Percentiles rank a stretch among this genome's conserved stretches.
These are phyloP conservation scores for Ptychobarbus kaznakovi DNA, from an alignment of 2,797 vertebrate species.

Conservation along the genomic window DNA sequence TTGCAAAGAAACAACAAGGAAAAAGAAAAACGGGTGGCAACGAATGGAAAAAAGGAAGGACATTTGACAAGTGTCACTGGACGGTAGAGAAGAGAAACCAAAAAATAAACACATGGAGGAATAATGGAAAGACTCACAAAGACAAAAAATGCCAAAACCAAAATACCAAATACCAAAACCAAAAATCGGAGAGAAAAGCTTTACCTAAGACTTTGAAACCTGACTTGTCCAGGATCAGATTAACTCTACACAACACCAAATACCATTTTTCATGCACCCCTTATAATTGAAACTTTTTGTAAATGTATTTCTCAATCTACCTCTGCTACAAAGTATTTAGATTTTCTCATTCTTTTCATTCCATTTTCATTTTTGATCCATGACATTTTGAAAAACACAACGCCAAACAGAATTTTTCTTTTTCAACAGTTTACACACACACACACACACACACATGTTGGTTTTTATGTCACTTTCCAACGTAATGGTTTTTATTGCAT, in stretches of 20 bases:
- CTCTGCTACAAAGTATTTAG: constrained; percentile 55
- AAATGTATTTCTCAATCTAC: constrained; percentile 59
- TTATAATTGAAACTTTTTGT: constrained; percentile 28
- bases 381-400: not conserved
- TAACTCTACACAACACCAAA: constrained; percentile 59
- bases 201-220: constrained; percentile 85
- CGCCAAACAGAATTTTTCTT: not conserved
- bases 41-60: constrained; percentile 59
- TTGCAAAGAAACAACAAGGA: constrained; percentile 39
- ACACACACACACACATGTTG: too few relatives aligned
- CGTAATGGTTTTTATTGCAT: too few relatives aligned
- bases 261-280: constrained; percentile 25
- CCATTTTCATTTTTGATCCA: not conserved
- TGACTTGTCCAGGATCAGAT: constrained; percentile 72
- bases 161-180: constrained; percentile 85
- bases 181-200: constrained; percentile 88
- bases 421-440: not conserved
- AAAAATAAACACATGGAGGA: constrained; percentile 58
- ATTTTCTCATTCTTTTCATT: constrained; percentile 31
- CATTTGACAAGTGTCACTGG: constrained; percentile 64
- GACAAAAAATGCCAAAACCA: constrained; percentile 74
- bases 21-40: constrained; percentile 58
- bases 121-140: constrained; percentile 61
- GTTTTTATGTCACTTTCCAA: too few relatives aligned
- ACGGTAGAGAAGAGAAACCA: constrained; percentile 59